Base-by-base conservation (phyloP, 2,113 vertebrate genomes). In the Crypturellus undulatus region DNA sequence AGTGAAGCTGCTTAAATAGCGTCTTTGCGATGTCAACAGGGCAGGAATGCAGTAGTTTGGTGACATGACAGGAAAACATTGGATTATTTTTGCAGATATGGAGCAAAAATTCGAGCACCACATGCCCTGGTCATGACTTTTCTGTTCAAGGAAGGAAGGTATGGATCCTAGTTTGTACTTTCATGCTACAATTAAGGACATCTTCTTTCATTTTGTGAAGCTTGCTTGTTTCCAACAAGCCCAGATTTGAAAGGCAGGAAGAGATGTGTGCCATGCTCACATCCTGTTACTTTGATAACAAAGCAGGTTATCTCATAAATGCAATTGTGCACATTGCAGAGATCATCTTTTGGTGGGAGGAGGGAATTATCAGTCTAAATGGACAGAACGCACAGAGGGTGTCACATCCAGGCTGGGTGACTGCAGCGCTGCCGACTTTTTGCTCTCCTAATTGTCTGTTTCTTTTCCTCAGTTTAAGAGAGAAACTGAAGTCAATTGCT, bases 91-190 rank as follows among this genome's bases (percentile, higher is more conserved):
- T 83, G 6, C 85, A 99, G 99, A 49, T 99, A 99, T 49, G 99
- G 99, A 92, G 99, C 98, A 38, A 99, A 99, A 97, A 98, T 99
- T 82, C 98, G 99, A 85, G 99, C 99, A 49, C 99, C 99, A 0
- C 99, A 99, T 3, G 99, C 99, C 18, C 96, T 99, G 90, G 99
- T 99, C 79, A 99, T 99, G 99, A 99, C 99, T n/a, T 99, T 99
- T 94, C 98, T 99, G 6, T 99, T 99, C 97, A 98, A 97, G 96
- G 98, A 95, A 85, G 99, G 99, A 97, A 99, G 99, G 99, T 99
- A 98, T 2, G 1, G 43, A 16, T 43, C 6, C 45, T 3, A 2
- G 16, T 68, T 20, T 19, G 65, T 17, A 19, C 21, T 65, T n/a
- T 20, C 77, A 7, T 11, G 3, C 22, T 80, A 5, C 32, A 63